Conservation (phyloP, 2,113 vertebrate species). For the Naja naja region DNA sequence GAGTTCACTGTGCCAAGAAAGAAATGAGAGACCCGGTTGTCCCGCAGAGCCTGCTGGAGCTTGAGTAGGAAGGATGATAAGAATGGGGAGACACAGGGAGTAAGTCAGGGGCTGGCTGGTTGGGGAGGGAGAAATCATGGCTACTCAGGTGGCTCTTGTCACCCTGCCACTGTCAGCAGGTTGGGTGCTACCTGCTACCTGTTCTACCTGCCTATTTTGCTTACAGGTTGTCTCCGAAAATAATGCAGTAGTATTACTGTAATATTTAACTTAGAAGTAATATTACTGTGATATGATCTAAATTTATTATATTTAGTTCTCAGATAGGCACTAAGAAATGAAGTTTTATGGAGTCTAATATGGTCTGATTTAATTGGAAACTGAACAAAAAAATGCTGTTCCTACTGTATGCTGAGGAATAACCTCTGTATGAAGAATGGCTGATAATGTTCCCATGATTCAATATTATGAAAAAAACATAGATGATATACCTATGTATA, state of each 20-base stretch:
- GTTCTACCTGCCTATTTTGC: constrained; percentile 31
- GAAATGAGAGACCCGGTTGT: too few species aligned
- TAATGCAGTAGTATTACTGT: constrained; percentile 37
- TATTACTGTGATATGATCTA: constrained; percentile 36
- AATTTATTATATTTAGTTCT: too few species aligned
- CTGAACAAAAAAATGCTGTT: background rate
- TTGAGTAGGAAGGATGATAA: too few species aligned
- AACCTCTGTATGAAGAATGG: constrained; percentile 60
- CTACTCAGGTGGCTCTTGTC: too few species aligned
- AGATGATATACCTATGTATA: too few species aligned
- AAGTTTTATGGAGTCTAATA: constrained; percentile 5
- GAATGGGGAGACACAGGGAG: too few species aligned
- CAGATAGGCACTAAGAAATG: constrained; percentile 26
- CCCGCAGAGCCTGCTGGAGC: too few species aligned
- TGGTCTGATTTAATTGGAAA: background rate
- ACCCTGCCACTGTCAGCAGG: too few species aligned
- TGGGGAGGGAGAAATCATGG: too few species aligned
- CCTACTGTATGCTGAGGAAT: constrained; percentile 43
- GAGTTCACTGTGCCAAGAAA: too few species aligned
- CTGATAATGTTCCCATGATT: background rate
- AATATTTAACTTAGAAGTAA: constrained; percentile 31
- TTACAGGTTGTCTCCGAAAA: constrained; percentile 46
- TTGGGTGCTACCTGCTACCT: too few species aligned
- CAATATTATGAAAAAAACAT: accelerated
- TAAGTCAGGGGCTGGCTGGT: too few species aligned